Conservation (phyloP, 2,888 invertebrate genomes). For the Aleiodes testaceus region DNA sequence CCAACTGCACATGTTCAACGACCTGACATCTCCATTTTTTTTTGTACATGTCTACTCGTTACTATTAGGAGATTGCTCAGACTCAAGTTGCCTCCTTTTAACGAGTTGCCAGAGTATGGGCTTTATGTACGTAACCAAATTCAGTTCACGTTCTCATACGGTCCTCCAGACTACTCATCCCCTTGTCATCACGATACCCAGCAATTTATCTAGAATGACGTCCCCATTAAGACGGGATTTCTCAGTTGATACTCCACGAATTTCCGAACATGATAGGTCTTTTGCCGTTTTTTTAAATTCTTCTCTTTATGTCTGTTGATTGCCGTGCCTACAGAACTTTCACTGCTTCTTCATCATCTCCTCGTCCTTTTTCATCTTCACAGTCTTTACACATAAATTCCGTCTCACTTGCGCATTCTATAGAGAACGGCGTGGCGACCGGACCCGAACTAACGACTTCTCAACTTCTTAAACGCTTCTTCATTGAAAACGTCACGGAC, state of each 20-base stretch:
- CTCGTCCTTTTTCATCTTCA: background rate
- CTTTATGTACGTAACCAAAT: slow-evolving; percentile 55
- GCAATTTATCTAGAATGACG: slow-evolving; percentile 62
- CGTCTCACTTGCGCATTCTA: slow-evolving; percentile 1
- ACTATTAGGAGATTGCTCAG: background rate
- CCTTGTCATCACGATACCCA: slow-evolving; percentile 53
- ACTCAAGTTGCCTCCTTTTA: background rate
- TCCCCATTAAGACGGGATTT: slow-evolving; percentile 60
- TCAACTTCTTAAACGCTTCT: slow-evolving; percentile 54
- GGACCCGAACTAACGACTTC: slow-evolving; percentile 53
- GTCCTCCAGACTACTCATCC: slow-evolving; percentile 34
- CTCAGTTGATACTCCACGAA: slow-evolving; percentile 51
- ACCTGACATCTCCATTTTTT: background rate
- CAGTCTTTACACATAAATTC: background rate
- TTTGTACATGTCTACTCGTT: slow-evolving; percentile 8
- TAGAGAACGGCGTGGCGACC: slow-evolving; percentile 11
- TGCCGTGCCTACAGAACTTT: background rate
- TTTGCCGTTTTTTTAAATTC: background rate
- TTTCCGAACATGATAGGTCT: slow-evolving; percentile 46
- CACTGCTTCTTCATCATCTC: slow-evolving; percentile 1
- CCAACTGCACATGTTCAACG: background rate
- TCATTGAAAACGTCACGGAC: slow-evolving; percentile 51
- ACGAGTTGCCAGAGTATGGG: slow-evolving; percentile 36
- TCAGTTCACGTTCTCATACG: slow-evolving; percentile 61
- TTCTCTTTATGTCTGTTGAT: slow-evolving; percentile 2